Conservation (phyloP, 1,140 invertebrate species). For the Adoxophyes honmai region DNA sequence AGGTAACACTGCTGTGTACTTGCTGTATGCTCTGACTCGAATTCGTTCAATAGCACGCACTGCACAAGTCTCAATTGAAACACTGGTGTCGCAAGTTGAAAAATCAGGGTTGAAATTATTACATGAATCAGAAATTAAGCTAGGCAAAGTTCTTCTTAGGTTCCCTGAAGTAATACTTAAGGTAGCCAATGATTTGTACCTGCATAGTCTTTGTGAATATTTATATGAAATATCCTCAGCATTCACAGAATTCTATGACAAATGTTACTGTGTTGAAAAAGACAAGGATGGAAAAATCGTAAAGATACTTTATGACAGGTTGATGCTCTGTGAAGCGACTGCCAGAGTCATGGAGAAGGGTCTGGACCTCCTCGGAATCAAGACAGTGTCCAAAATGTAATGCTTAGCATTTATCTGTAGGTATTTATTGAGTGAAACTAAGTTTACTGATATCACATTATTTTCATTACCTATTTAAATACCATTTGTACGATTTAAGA, state of each 20-base stretch:
- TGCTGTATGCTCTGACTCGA: slow-evolving; percentile 96
- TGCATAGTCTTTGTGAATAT: slow-evolving; percentile 96
- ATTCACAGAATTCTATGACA: slow-evolving; percentile 98
- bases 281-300: slow-evolving; percentile 86
- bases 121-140: slow-evolving; percentile 96
- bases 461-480: slow-evolving; percentile 14
- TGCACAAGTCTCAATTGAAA: slow-evolving; percentile 78
- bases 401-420: slow-evolving; percentile 13
- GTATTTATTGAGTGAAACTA: slow-evolving; percentile 19
- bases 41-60: slow-evolving; percentile 94
- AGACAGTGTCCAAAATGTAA: slow-evolving; percentile 95
- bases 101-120: slow-evolving; percentile 83
- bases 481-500: slow-evolving; percentile 18
- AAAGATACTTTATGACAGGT: slow-evolving; percentile 90
- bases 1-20: slow-evolving; percentile 99
- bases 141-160: slow-evolving; percentile 91
- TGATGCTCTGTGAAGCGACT: slow-evolving; percentile 95
- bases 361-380: slow-evolving; percentile 95
- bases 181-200: slow-evolving; percentile 89
- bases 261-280: slow-evolving; percentile 98
- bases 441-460: slow-evolving; percentile 4
- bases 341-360: slow-evolving; percentile 91
- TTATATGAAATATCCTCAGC: slow-evolving; percentile 95
- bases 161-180: slow-evolving; percentile 93
- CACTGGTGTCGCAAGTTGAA: slow-evolving; percentile 76